phyloP scores from a whole-genome alignment of 1,140 invertebrate genomes.

The Drosophila chauvacae region DNA sequence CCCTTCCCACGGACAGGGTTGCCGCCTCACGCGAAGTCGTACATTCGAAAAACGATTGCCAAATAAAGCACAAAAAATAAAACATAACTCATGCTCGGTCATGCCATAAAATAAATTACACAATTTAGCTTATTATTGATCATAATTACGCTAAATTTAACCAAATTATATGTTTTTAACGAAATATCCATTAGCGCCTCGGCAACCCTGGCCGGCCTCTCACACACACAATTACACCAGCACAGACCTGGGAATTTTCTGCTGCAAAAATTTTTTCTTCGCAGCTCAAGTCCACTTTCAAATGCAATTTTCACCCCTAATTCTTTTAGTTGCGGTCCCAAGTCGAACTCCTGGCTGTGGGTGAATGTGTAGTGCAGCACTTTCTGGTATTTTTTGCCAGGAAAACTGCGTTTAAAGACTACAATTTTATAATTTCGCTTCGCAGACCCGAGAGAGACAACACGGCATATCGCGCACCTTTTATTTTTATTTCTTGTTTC shows the following conservation, averaged over 20 bases:
- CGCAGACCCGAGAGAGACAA: conserved; percentile 2
- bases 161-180: neutral
- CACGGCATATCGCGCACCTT: neutral
- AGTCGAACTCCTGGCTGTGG: conserved; percentile 57
- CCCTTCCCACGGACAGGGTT: conserved; percentile 64
- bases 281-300: conserved; percentile 71
- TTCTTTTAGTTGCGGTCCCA: conserved; percentile 45
- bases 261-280: conserved; percentile 70
- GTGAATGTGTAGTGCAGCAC: conserved; percentile 53
- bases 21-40: conserved; percentile 1
- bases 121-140: neutral
- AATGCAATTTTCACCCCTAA: conserved; percentile 66
- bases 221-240: conserved; percentile 56
- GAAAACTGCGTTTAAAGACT: conserved; percentile 67
- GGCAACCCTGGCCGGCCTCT: conserved; percentile 62
- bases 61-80: neutral
- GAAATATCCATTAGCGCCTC: conserved; percentile 5
- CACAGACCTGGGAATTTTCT: conserved; percentile 80
- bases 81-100: neutral
- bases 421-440: conserved; percentile 58
- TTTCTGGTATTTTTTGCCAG: conserved; percentile 70
- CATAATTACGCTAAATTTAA: neutral
- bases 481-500: too few species aligned
- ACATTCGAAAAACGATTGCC: neutral
- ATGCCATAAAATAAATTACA: neutral